Percentiles rank a stretch among this genome's conserved stretches.
These are phyloP conservation scores for Pollenia labialis DNA, from an alignment of 2,888 invertebrate genomes.

Conservation along the genomic window DNA sequence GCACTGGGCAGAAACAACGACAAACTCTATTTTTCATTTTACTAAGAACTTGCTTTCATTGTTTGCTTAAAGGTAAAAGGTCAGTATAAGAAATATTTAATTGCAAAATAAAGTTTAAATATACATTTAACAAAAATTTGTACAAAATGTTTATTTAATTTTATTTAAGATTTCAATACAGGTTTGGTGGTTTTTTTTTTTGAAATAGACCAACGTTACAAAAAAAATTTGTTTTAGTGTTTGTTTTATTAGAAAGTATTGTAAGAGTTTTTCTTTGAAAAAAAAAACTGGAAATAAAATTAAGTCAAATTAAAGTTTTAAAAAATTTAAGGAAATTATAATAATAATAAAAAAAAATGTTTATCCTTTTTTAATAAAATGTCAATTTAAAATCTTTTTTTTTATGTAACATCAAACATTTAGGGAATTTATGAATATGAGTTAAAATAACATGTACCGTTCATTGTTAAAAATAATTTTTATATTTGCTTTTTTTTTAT, in stretches of 20 bases:
- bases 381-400: slow-evolving; percentile 1
- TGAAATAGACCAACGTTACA: background rate
- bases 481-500: slow-evolving; percentile 43
- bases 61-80: slow-evolving; percentile 77
- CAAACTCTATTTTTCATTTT: slow-evolving; percentile 74
- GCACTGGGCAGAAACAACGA: slow-evolving; percentile 84
- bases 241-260: slow-evolving; percentile 22
- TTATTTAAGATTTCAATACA: slow-evolving; percentile 52
- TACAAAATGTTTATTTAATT: slow-evolving; percentile 43
- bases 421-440: slow-evolving; percentile 55
- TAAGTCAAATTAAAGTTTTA: slow-evolving; percentile 1
- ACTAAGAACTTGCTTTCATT: slow-evolving; percentile 81
- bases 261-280: background rate
- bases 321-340: slow-evolving; percentile 6
- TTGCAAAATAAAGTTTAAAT: slow-evolving; percentile 54
- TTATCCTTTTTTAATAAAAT: slow-evolving; percentile 12
- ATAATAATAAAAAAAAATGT: slow-evolving; percentile 2
- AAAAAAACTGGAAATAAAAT: background rate
- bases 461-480: slow-evolving; percentile 43
- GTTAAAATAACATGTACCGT: slow-evolving; percentile 36
- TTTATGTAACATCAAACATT: slow-evolving; percentile 49
- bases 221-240: slow-evolving; percentile 46
- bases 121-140: slow-evolving; percentile 27
- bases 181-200: slow-evolving; percentile 51
- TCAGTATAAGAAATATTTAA: slow-evolving; percentile 31